Base-by-base conservation (phyloP, 64 coral and sea anemone species). In the Trachythela sp. region DNA sequence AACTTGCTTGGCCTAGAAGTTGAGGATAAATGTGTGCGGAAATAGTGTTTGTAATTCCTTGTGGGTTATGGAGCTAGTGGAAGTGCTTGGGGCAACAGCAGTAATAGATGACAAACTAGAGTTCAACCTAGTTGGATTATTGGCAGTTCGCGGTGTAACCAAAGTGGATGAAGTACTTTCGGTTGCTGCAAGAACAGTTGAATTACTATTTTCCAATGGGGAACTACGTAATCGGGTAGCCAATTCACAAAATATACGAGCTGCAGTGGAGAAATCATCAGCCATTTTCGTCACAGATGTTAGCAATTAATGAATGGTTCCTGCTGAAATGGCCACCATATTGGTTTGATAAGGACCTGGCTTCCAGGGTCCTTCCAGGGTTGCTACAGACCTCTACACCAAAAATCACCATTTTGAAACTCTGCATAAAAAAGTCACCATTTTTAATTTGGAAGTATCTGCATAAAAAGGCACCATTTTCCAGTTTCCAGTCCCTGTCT, bases 11-110 rank as follows among this genome's bases (percentile, higher is more conserved):
- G 26, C 71, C 3, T 35, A 77, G 71, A 1, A 27, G 34, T 89
- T 15, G 36, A 48, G n/a, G 35, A 27, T 36, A 89, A 89, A 89
- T 89, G 87, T n/a, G 27, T 89, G 27, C 13, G 68, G 87, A 89
- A 89, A 89, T 89, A 89, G 48, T 14, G 87, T 77, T 40, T 48
- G 40, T 75, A 48, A 77, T 48, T 89, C 68, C 8, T 18, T 48
- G 68, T 89, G 9, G 5, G 68, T 18, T 40, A 49, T 88, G 39
- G 22, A 24, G 75, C 39, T 43, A n/a, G n/a, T n/a, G 34, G 64
- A 68, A 89, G 40, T 59, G 52, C 31, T 13, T 67, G 86, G 33
- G 17, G 39, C 18, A 33, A 29, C 68, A 15, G 35, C 87, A 77
- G 54, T 9, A 4, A 64, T 48, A 2, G 6, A 40, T 27, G 39